Percentiles rank a stretch among this genome's conserved stretches.
These are phyloP conservation scores for Venturia canescens DNA, from an alignment of 1,140 invertebrate species.

Conservation along the genomic window DNA sequence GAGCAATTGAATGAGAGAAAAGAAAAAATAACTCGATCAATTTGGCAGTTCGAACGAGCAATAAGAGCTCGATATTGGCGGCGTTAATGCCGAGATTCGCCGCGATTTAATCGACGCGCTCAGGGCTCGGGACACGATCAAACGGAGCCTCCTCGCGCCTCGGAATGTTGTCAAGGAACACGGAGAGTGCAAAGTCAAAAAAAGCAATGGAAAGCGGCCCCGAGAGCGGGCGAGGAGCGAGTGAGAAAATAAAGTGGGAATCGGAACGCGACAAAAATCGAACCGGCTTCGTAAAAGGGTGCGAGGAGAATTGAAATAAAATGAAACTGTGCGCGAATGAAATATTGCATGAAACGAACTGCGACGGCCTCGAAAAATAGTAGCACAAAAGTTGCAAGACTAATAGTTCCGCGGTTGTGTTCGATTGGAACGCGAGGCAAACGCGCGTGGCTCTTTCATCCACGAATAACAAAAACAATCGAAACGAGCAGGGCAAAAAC, in stretches of 20 bases:
- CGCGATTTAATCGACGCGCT: background rate
- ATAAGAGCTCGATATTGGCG: background rate
- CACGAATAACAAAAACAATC: too few relatives aligned
- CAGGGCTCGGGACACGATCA: background rate
- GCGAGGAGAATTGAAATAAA: slow-evolving; percentile 3
- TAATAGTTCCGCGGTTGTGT: background rate
- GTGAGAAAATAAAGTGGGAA: background rate
- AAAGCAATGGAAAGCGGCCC: too few relatives aligned
- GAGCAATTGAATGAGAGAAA: background rate
- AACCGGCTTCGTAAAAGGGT: slow-evolving; percentile 11
- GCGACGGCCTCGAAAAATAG: too few relatives aligned
- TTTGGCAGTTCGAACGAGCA: background rate
- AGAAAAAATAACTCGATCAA: slow-evolving; percentile 28
- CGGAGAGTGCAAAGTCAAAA: background rate
- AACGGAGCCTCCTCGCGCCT: background rate
- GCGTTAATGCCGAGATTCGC: slow-evolving; percentile 18
- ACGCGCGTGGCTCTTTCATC: background rate
- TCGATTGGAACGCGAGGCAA: background rate
- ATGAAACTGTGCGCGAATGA: background rate
- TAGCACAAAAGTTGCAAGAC: background rate
- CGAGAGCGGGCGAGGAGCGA: too few relatives aligned
- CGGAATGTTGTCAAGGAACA: slow-evolving; percentile 28
- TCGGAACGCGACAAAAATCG: slow-evolving; percentile 24
- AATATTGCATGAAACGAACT: background rate
- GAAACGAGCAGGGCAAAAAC: background rate